These are phyloP conservation scores for Rhopalosiphum padi DNA, from an alignment of 1,140 invertebrate species.

Conservation along the genomic window DNA sequence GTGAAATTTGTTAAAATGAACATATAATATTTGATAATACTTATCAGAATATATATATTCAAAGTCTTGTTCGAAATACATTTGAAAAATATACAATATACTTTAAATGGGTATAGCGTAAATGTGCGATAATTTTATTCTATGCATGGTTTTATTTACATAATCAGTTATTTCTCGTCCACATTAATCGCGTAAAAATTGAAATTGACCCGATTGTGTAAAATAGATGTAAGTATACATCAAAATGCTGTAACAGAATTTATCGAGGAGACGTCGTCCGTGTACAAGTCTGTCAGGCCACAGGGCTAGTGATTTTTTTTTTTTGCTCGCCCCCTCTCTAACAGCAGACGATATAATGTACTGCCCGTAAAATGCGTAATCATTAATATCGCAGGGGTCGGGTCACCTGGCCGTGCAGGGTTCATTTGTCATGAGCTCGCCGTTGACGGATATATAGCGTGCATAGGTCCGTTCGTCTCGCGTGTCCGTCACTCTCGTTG, in stretches of 20 bases:
- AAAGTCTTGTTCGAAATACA: too few relatives aligned
- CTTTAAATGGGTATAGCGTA: too few relatives aligned
- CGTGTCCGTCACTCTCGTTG: background rate
- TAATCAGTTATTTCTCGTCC: too few relatives aligned
- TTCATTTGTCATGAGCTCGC: slow-evolving; percentile 31
- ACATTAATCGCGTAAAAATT: too few relatives aligned
- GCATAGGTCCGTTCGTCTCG: background rate
- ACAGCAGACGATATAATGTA: background rate
- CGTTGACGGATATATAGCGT: slow-evolving; percentile 2
- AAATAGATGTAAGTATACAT: background rate
- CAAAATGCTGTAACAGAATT: background rate
- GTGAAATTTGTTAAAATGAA: too few relatives aligned
- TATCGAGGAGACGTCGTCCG: background rate
- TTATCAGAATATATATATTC: too few relatives aligned
- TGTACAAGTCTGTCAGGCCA: background rate
- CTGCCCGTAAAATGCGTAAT: background rate
- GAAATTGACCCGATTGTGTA: too few relatives aligned
- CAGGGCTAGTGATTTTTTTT: background rate
- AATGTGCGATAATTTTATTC: too few relatives aligned
- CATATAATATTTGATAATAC: too few relatives aligned
- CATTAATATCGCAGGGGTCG: background rate
- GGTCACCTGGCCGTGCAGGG: background rate
- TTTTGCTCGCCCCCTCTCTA: background rate
- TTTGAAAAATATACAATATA: too few relatives aligned
- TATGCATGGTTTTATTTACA: too few relatives aligned